Conservation (phyloP, 1,140 invertebrate genomes). For the Eurosta solidaginis region DNA sequence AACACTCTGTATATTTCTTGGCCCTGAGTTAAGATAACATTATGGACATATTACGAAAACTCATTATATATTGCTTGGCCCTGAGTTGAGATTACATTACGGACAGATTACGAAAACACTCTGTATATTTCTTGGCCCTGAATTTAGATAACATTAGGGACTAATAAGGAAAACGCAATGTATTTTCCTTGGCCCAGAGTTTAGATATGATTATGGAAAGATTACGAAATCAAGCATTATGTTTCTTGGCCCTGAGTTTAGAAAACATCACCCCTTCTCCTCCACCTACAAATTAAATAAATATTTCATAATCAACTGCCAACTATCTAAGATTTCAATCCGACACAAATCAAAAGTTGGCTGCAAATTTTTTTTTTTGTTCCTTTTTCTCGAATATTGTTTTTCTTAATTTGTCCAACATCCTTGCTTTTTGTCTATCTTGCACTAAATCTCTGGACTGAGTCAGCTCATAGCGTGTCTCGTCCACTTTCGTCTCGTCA, state of each 20-base stretch:
- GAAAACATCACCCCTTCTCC: background rate
- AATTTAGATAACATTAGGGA: no score
- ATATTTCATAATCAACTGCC: slow-evolving; percentile 27
- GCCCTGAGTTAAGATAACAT: no score
- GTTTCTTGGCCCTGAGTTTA: background rate
- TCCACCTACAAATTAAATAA: slow-evolving; percentile 30
- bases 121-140: no score
- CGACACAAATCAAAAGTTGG: background rate
- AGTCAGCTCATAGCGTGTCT: background rate
- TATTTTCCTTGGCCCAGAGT: no score
- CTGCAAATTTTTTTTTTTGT: background rate
- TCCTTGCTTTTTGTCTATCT: background rate
- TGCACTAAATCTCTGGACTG: background rate
- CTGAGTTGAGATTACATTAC: no score
- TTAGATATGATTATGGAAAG: no score
- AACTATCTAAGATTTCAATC: background rate
- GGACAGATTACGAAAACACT: no score
- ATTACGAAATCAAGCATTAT: no score
- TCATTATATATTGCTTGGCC: no score
- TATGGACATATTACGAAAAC: no score
- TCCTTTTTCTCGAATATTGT: background rate
- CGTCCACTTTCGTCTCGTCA: background rate
- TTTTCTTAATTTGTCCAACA: background rate
- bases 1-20: no score
- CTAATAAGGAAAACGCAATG: no score